A percentile compares a stretch with the other conserved stretches of the same genome.
Evolutionary conservation across 2,797 vertebrate species (phyloP).

Genomic region (Strix occidentalis): DNA sequence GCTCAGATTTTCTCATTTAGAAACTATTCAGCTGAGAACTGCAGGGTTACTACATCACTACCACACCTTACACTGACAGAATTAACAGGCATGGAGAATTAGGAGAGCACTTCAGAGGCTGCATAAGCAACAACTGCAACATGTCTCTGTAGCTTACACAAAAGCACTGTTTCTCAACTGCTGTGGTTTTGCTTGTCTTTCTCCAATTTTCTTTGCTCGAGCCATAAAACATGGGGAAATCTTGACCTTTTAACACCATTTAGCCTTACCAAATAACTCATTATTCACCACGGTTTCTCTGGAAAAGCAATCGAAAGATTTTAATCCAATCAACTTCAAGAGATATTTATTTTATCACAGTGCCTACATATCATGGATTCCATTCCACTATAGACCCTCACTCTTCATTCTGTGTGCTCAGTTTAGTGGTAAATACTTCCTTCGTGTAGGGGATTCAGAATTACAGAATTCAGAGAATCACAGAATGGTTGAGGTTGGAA

Average conservation of each 20-base stretch:
- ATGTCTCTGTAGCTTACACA: background rate
- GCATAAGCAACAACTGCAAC: background rate
- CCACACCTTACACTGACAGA: background rate
- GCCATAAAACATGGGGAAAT: background rate
- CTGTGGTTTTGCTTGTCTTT: background rate
- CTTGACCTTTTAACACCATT: background rate
- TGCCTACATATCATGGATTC: background rate
- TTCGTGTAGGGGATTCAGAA: background rate
- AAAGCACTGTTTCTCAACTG: background rate
- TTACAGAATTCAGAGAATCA: background rate
- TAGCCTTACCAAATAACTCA: background rate
- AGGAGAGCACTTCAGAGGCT: background rate
- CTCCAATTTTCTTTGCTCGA: background rate
- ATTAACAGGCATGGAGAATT: background rate
- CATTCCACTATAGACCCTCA: background rate
- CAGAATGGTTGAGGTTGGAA: background rate
- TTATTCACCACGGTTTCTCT: background rate
- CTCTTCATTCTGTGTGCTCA: background rate
- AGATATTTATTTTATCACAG: background rate
- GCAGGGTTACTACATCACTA: background rate
- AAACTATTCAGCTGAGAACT: background rate
- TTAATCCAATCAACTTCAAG: background rate
- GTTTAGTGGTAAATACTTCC: background rate
- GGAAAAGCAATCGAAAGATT: background rate
- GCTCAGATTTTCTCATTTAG: background rate